These are phyloP conservation scores for Brachypteracias leptosomus DNA, from an alignment of 2,113 vertebrate species.

Conservation along the genomic window DNA sequence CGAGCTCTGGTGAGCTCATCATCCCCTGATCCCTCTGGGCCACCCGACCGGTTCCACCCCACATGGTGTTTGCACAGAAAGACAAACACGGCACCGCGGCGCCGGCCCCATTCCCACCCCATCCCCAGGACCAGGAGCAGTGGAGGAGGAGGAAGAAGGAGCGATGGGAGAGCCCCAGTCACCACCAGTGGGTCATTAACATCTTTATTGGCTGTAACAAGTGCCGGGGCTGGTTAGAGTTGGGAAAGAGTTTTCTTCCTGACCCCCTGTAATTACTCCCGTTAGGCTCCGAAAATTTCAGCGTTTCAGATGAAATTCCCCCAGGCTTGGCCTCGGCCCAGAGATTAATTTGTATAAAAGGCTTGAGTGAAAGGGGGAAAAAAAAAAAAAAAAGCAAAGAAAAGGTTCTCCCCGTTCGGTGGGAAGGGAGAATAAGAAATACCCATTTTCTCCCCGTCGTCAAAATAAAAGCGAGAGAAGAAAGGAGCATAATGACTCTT, in stretches of 20 bases:
- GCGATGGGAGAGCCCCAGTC: not conserved
- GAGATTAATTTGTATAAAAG: not conserved
- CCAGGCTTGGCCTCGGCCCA: not conserved
- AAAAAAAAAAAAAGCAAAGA: not conserved
- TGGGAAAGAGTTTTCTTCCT: not conserved
- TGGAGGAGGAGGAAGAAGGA: not conserved
- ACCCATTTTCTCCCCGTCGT: not conserved
- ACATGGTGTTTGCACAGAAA: slow-evolving; percentile 19
- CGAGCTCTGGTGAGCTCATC: not conserved
- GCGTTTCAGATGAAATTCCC: not conserved
- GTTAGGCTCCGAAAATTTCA: not conserved
- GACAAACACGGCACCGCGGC: not conserved
- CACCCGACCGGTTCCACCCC: not conserved
- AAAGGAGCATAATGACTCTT: not conserved
- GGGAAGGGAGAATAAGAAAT: not conserved
- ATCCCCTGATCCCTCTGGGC: not conserved
- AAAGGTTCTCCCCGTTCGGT: not conserved
- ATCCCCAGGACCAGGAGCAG: not conserved
- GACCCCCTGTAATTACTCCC: not conserved
- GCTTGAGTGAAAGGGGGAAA: not conserved
- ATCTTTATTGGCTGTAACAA: not conserved
- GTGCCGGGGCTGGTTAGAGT: not conserved
- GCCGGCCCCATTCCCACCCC: not conserved
- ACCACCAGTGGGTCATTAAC: not conserved
- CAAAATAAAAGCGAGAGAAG: not conserved